A percentile compares a stretch with the other conserved stretches of the same genome.
These are phyloP conservation scores for Hypanus sabinus DNA, from an alignment of 2,113 vertebrate species.

Conservation along the genomic window DNA sequence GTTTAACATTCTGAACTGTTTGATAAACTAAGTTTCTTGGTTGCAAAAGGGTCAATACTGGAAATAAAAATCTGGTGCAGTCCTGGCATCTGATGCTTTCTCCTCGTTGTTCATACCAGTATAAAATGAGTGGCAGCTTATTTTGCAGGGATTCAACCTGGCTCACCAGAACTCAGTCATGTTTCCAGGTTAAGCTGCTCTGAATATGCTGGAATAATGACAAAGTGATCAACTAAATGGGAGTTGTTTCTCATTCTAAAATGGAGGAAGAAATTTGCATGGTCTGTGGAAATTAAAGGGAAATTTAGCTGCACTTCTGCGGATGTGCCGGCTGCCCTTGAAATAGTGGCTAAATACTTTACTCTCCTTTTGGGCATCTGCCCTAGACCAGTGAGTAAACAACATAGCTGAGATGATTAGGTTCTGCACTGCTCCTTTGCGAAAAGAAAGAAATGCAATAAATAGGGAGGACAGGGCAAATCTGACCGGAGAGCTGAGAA, in stretches of 20 bases:
- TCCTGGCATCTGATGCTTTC: background rate
- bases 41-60: background rate
- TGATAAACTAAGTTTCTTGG: background rate
- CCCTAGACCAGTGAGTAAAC: background rate
- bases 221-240: background rate
- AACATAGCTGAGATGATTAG: background rate
- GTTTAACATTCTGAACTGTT: background rate
- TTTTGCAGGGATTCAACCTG: background rate
- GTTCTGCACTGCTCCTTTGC: background rate
- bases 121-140: background rate
- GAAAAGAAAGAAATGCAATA: background rate
- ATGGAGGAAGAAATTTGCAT: background rate
- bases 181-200: background rate
- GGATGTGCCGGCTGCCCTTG: background rate
- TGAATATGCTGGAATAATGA: background rate
- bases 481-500: background rate
- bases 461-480: background rate
- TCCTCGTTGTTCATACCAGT: too few relatives aligned
- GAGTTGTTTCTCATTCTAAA: background rate
- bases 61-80: background rate
- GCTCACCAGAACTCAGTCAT: background rate
- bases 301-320: background rate
- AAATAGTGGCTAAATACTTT: background rate
- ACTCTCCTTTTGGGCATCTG: background rate
- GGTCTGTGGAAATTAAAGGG: background rate